These are phyloP conservation scores for Scaptodrosophila latifasciaeformis DNA, from an alignment of 2,888 invertebrate species.

Conservation along the genomic window DNA sequence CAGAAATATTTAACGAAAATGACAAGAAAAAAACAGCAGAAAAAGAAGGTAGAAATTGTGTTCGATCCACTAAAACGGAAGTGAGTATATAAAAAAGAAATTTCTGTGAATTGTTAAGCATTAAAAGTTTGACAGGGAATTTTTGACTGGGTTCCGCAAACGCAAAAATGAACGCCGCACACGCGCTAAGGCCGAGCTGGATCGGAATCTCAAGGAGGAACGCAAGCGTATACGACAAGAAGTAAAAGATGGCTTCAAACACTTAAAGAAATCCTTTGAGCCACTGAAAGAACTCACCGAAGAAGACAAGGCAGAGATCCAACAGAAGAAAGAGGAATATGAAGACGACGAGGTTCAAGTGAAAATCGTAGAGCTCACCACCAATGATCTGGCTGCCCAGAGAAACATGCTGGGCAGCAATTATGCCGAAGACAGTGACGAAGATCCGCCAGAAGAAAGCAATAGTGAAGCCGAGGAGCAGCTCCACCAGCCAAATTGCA, in stretches of 20 bases:
- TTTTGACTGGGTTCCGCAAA: constrained; percentile 87
- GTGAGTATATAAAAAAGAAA: constrained; percentile 72
- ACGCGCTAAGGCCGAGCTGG: constrained; percentile 83
- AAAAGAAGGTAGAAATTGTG: constrained; percentile 74
- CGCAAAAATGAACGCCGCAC: constrained; percentile 85
- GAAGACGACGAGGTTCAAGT: constrained; percentile 87
- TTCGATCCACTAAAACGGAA: constrained; percentile 79
- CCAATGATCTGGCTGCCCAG: constrained; percentile 82
- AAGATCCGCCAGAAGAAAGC: constrained; percentile 11
- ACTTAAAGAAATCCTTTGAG: constrained; percentile 82
- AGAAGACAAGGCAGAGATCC: constrained; percentile 55
- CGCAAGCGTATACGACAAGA: constrained; percentile 84
- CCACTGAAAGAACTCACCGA: constrained; percentile 78
- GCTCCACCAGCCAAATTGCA: constrained; percentile 36
- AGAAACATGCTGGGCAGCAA: constrained; percentile 82
- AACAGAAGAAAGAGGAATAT: constrained; percentile 77
- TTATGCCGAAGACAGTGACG: constrained; percentile 77
- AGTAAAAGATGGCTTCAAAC: constrained; percentile 85
- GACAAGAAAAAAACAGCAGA: constrained; percentile 44
- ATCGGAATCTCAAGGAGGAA: constrained; percentile 84
- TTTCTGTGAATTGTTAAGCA: not conserved
- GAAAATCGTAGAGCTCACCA: constrained; percentile 84
- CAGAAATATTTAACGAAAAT: constrained; percentile 32
- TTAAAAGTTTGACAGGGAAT: constrained; percentile 78
- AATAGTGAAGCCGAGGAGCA: constrained; percentile 51